Evolutionary conservation across 2,797 vertebrate genomes (phyloP).

Genomic region (Syngnathus rostellatus): DNA sequence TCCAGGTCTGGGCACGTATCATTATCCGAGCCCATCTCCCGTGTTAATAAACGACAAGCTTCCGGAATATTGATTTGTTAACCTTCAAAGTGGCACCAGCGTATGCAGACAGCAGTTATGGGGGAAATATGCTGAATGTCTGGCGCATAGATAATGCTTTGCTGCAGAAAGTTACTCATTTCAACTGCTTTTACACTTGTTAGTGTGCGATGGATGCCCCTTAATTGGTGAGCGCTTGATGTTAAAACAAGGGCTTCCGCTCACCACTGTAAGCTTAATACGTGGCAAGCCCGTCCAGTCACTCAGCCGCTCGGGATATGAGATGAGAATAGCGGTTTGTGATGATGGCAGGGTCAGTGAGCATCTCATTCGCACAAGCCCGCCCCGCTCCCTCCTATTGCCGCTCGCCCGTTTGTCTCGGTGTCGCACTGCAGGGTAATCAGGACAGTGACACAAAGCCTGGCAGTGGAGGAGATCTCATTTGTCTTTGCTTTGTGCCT

Average conservation of each 20-base stretch:
- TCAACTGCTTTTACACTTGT: constrained; percentile 7
- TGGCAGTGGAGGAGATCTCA: constrained; percentile 50
- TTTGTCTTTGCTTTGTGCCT: constrained; percentile 55
- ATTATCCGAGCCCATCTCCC: constrained; percentile 37
- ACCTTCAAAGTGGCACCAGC: constrained; percentile 41
- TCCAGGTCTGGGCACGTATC: constrained; percentile 33
- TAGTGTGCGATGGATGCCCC: constrained; percentile 7
- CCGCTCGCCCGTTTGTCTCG: constrained; percentile 50
- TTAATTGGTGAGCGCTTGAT: constrained; percentile 24
- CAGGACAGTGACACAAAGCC: constrained; percentile 64
- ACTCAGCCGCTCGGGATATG: constrained; percentile 62
- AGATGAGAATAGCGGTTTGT: constrained; percentile 70
- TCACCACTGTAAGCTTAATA: constrained; percentile 39
- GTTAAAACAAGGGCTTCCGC: constrained; percentile 31
- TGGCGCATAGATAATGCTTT: constrained; percentile 6
- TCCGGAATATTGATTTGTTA: constrained; percentile 56
- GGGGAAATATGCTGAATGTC: constrained; percentile 21
- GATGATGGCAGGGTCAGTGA: constrained; percentile 70
- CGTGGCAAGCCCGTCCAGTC: constrained; percentile 47
- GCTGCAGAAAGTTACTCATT: constrained; percentile 2
- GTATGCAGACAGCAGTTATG: constrained; percentile 20
- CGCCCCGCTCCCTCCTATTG: constrained; percentile 32
- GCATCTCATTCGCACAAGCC: constrained; percentile 58
- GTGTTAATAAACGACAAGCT: constrained; percentile 48
- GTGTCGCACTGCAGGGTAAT: constrained; percentile 67